Percentiles rank a stretch among this genome's conserved stretches.
Conservation (phyloP, 2,888 invertebrate species). For the Dusona sp. region DNA sequence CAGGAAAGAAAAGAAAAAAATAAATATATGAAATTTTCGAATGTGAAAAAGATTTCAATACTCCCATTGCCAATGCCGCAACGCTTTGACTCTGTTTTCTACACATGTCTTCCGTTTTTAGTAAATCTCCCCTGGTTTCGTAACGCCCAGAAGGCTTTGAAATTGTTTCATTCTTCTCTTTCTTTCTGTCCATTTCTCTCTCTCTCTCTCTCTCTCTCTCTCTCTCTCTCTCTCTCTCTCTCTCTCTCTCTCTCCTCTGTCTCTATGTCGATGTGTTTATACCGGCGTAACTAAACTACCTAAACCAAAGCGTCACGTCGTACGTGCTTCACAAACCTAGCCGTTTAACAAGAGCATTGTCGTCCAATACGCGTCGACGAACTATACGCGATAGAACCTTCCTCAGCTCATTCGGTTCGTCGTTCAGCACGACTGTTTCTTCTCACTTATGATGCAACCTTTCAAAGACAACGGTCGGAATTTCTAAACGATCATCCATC, state of each 20-base stretch:
- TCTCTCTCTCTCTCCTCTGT: neutral
- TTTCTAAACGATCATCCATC: constrained; percentile 49
- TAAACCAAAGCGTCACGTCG: constrained; percentile 63
- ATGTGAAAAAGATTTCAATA: constrained; percentile 33
- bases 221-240: neutral
- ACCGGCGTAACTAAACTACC: constrained; percentile 64
- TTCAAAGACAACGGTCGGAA: constrained; percentile 48
- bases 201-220: neutral
- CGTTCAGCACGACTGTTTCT: constrained; percentile 20
- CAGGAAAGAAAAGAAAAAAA: constrained; percentile 12
- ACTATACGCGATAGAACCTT: constrained; percentile 43
- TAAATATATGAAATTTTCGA: constrained; percentile 42
- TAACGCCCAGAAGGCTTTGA: constrained; percentile 51
- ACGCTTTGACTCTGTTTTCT: constrained; percentile 32
- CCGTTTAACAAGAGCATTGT: constrained; percentile 63
- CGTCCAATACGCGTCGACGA: constrained; percentile 44
- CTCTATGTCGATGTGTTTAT: constrained; percentile 45
- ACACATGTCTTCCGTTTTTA: constrained; percentile 40
- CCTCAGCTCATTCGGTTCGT: constrained; percentile 36
- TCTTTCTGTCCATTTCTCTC: neutral
- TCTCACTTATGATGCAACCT: constrained; percentile 51
- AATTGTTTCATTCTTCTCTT: constrained; percentile 40
- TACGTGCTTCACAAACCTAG: constrained; percentile 62
- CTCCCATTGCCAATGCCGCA: constrained; percentile 52
- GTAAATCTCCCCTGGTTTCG: constrained; percentile 51